These are phyloP conservation scores for Anhinga anhinga DNA, from an alignment of 2,113 vertebrate species.

Conservation along the genomic window DNA sequence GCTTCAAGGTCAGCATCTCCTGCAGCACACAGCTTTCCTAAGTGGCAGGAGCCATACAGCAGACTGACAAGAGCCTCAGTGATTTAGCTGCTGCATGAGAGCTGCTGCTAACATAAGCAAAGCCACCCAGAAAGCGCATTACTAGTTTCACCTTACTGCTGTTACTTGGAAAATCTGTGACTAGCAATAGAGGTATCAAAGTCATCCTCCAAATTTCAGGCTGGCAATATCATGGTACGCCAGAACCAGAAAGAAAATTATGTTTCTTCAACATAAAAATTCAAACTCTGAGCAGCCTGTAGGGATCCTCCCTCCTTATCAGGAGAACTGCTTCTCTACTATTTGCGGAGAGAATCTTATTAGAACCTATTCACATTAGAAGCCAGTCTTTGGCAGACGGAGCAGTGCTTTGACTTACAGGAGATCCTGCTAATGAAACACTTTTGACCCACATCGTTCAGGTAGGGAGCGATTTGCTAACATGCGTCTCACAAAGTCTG, in stretches of 20 bases:
- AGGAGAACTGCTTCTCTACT: neutral
- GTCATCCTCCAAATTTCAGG: neutral
- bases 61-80: neutral
- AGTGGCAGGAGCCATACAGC: neutral
- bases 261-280: neutral
- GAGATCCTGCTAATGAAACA: neutral
- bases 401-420: neutral
- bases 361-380: neutral
- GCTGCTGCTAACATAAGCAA: neutral
- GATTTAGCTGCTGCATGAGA: neutral
- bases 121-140: neutral
- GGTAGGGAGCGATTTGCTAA: neutral
- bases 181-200: neutral
- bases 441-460: neutral
- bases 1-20: neutral
- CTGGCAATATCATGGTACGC: rapidly evolving
- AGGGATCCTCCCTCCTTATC: neutral
- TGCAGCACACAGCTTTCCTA: neutral
- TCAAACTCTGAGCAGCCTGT: neutral
- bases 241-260: neutral
- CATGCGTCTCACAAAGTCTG: neutral
- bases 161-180: neutral
- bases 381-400: neutral
- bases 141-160: neutral
- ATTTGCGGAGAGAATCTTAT: neutral